Percentiles rank a stretch among this genome's conserved stretches.
These are phyloP conservation scores for Aphodius granarius DNA, from an alignment of 2,888 invertebrate genomes.

Conservation along the genomic window DNA sequence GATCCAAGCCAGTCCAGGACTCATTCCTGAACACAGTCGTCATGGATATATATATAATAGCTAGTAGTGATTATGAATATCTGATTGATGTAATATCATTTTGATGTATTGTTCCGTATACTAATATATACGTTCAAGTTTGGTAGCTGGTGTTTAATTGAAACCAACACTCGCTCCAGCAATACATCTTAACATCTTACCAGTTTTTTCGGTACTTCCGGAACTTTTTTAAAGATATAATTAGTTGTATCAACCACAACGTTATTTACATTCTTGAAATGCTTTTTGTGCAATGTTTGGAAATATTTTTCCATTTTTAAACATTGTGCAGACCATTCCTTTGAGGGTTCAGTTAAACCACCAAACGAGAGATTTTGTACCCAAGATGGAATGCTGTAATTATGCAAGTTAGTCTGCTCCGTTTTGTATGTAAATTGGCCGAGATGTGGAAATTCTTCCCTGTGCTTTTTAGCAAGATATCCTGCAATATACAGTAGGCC, in stretches of 20 bases:
- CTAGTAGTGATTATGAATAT: too few relatives aligned
- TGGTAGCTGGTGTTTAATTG: too few relatives aligned
- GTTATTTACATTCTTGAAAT: constrained; percentile 2
- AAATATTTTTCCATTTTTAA: constrained; percentile 29
- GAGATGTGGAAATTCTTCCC: not conserved
- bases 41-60: too few relatives aligned
- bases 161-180: too few relatives aligned
- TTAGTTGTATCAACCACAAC: constrained; percentile 13
- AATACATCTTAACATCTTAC: too few relatives aligned
- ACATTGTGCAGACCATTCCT: too few relatives aligned
- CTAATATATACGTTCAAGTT: too few relatives aligned
- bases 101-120: too few relatives aligned
- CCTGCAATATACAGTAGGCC: constrained; percentile 1
- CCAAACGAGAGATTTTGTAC: constrained; percentile 30
- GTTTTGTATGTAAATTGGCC: constrained; percentile 11
- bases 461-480: not conserved
- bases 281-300: constrained; percentile 18
- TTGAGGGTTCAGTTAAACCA: constrained; percentile 29
- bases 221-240: constrained; percentile 15
- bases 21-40: too few relatives aligned
- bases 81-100: too few relatives aligned
- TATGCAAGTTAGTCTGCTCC: constrained; percentile 10
- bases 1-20: too few relatives aligned
- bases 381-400: constrained; percentile 30
- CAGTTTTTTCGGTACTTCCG: constrained; percentile 6